phyloP scores from a whole-genome alignment of 1,140 invertebrate genomes.

The Archegozetes longisetosus region DNA sequence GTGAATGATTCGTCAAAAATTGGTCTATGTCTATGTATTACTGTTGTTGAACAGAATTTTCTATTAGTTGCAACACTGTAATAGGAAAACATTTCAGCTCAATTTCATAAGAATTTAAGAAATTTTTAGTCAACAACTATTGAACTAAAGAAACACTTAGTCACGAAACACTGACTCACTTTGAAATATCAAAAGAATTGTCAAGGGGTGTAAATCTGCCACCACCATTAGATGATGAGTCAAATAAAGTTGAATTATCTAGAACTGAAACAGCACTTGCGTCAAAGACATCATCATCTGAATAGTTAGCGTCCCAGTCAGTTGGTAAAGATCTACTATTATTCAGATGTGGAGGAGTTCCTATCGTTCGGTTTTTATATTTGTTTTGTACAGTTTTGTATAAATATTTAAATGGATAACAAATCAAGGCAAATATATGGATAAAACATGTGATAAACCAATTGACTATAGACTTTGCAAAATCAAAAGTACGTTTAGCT shows the following conservation, averaged over 20 bases:
- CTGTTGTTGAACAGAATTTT: background rate
- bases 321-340: conserved; percentile 1
- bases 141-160: background rate
- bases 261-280: background rate
- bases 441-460: background rate
- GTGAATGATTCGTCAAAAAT: background rate
- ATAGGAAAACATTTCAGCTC: background rate
- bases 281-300: conserved; percentile 14
- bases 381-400: background rate
- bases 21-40: background rate
- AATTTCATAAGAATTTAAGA: background rate
- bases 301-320: conserved; percentile 11
- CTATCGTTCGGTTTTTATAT: background rate
- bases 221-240: background rate
- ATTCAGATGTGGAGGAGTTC: conserved; percentile 12
- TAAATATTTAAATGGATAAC: background rate
- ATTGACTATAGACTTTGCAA: background rate
- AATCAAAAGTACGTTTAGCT: background rate
- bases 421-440: background rate
- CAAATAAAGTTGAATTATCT: background rate
- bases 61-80: background rate
- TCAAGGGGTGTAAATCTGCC: background rate
- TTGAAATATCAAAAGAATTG: background rate
- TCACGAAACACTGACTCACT: background rate
- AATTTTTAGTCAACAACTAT: background rate